These are phyloP conservation scores for Malurus melanocephalus DNA, from an alignment of 2,113 vertebrate genomes.

Conservation along the genomic window DNA sequence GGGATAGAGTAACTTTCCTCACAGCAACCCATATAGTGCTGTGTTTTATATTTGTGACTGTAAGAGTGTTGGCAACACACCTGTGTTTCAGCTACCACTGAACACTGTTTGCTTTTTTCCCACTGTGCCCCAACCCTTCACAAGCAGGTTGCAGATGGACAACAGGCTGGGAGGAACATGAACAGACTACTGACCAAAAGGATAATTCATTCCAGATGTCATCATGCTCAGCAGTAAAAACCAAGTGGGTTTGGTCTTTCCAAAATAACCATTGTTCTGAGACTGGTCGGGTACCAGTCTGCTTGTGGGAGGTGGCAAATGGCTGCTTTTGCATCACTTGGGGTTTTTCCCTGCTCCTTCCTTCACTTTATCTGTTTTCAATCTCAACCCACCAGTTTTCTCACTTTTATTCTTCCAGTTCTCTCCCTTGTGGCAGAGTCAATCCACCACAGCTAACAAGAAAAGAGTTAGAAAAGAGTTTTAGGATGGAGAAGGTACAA, in stretches of 20 bases:
- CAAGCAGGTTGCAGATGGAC: not conserved
- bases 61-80: not conserved
- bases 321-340: not conserved
- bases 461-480: not conserved
- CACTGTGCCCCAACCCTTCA: not conserved
- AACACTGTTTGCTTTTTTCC: not conserved
- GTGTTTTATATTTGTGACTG: not conserved
- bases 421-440: not conserved
- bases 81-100: not conserved
- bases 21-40: rapidly evolving
- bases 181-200: not conserved
- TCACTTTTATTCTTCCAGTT: not conserved
- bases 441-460: not conserved
- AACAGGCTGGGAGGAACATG: not conserved
- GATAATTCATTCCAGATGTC: not conserved
- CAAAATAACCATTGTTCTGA: not conserved
- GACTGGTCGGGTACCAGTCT: not conserved
- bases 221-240: not conserved
- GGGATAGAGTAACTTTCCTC: not conserved
- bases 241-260: not conserved
- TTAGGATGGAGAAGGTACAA: not conserved
- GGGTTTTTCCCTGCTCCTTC: not conserved
- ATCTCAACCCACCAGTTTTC: not conserved
- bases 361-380: not conserved
- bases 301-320: not conserved